Conservation (phyloP, 2,113 vertebrate species). For the Tupaia tana region DNA sequence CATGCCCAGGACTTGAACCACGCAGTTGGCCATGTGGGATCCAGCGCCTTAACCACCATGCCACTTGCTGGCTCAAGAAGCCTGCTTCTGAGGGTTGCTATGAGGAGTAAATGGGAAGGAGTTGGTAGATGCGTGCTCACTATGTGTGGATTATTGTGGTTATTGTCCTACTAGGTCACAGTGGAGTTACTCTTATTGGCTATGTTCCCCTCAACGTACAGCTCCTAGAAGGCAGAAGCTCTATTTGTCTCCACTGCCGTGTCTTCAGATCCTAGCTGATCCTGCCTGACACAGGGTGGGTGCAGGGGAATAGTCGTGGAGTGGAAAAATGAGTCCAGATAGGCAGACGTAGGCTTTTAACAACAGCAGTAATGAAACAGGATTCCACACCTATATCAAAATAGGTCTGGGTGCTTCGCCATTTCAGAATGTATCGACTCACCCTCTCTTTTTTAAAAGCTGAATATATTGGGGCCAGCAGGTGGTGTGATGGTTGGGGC, state of each 20-base stretch:
- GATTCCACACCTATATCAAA: not conserved
- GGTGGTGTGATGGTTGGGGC: no score
- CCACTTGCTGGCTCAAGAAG: no score
- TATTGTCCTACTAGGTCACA: accelerated
- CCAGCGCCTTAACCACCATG: no score
- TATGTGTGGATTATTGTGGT: not conserved
- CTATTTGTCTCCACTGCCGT: not conserved
- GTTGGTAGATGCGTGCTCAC: not conserved
- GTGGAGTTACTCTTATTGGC: no score
- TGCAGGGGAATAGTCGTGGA: not conserved
- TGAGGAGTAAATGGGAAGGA: not conserved
- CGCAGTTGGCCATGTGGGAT: no score
- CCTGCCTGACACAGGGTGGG: not conserved
- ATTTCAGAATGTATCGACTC: not conserved
- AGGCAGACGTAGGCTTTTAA: not conserved
- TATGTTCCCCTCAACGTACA: not conserved
- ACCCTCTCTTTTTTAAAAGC: not conserved
- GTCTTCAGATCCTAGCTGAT: not conserved
- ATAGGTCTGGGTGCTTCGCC: not conserved
- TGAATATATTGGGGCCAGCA: not conserved
- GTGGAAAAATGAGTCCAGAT: not conserved
- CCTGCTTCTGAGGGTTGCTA: not conserved
- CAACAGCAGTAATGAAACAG: not conserved
- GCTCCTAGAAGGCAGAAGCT: not conserved
- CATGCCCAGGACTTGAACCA: no score